Percentiles rank a stretch among this genome's conserved stretches.
Conservation (phyloP, 2,113 vertebrate species). For the Cyanoramphus novaezelandiae region DNA sequence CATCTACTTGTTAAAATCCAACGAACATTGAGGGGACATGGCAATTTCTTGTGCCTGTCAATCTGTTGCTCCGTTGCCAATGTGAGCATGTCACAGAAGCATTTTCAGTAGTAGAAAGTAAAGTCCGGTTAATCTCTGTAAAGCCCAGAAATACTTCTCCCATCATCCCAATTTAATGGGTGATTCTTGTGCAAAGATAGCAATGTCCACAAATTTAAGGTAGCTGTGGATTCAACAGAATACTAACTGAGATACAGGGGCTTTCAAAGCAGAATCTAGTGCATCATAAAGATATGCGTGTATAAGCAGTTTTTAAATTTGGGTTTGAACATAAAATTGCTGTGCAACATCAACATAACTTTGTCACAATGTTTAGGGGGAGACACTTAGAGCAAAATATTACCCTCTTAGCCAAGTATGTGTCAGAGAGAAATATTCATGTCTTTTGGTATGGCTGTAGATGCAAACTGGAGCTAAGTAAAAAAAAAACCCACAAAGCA, state of each 20-base stretch:
- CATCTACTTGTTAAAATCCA: conserved; percentile 52
- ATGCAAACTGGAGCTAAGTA: not conserved
- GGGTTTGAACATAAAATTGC: conserved; percentile 57
- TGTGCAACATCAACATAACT: conserved; percentile 37
- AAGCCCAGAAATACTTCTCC: conserved; percentile 58
- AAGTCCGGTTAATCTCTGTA: conserved; percentile 66
- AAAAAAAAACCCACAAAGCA: not conserved
- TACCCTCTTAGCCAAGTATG: conserved; percentile 37
- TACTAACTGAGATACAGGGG: conserved; percentile 57
- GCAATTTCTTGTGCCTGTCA: conserved; percentile 50
- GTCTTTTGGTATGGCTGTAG: conserved; percentile 30
- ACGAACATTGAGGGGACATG: not conserved
- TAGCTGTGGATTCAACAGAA: conserved; percentile 67
- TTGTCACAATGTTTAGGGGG: conserved; percentile 66
- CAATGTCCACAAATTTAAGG: conserved; percentile 64
- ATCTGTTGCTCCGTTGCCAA: conserved; percentile 50
- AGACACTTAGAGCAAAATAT: conserved; percentile 70
- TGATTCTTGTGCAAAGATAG: conserved; percentile 62
- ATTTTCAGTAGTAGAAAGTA: conserved; percentile 37
- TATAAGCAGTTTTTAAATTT: conserved; percentile 63
- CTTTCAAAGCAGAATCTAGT: conserved; percentile 57
- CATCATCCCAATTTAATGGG: conserved; percentile 55
- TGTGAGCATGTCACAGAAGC: not conserved
- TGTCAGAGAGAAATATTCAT: conserved; percentile 41
- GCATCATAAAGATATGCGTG: conserved; percentile 59